Evolutionary conservation across 2,113 vertebrate species (phyloP).

Genomic region (Tetrax tetrax): DNA sequence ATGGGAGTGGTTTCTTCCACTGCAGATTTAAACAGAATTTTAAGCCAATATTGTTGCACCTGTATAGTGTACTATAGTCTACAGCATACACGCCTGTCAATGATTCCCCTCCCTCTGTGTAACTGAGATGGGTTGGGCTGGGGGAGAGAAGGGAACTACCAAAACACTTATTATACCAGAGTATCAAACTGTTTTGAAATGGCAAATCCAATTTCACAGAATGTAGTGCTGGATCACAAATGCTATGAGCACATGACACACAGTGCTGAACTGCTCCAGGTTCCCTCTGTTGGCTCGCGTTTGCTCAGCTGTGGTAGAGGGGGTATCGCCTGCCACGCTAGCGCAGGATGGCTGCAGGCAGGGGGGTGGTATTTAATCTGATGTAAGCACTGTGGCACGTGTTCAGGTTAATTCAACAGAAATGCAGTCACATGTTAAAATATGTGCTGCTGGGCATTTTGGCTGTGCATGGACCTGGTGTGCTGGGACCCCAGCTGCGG

Average conservation of each 20-base stretch:
- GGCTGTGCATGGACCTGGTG: background rate
- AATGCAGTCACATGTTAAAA: background rate
- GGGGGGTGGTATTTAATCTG: background rate
- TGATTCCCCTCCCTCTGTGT: background rate
- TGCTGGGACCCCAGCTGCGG: accelerated
- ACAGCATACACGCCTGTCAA: accelerated
- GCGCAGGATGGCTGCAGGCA: background rate
- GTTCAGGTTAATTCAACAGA: background rate
- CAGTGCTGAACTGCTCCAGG: background rate
- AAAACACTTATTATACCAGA: background rate
- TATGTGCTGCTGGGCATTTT: background rate
- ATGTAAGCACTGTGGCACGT: background rate
- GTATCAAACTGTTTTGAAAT: background rate
- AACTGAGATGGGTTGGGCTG: background rate
- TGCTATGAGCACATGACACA: background rate
- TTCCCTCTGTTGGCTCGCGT: background rate
- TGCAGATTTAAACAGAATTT: background rate
- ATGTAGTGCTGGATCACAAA: background rate
- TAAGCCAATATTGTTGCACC: background rate
- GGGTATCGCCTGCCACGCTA: background rate
- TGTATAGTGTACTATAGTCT: background rate
- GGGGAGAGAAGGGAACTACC: background rate
- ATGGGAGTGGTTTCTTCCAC: background rate
- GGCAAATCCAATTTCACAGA: background rate
- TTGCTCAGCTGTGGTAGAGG: background rate